Evolutionary conservation across 2,113 vertebrate species (phyloP).

Genomic region (Guaruba guarouba): DNA sequence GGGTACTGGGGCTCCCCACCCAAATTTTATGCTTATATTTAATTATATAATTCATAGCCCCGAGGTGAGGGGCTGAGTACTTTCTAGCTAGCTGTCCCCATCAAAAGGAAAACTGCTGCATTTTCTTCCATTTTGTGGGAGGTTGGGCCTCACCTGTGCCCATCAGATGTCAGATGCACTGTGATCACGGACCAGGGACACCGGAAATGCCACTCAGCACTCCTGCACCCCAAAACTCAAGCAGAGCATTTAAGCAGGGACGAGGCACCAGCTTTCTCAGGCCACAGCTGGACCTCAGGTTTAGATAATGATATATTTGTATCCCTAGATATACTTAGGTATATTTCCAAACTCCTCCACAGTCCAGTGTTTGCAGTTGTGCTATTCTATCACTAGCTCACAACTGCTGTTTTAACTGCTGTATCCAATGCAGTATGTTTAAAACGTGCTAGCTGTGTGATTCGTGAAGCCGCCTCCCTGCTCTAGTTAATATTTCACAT

Average conservation of each 20-base stretch:
- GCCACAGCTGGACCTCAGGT: neutral
- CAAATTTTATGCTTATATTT: neutral
- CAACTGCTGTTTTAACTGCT: neutral
- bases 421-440: neutral
- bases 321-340: neutral
- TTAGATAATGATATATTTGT: neutral
- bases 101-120: neutral
- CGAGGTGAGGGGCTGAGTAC: neutral
- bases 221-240: neutral
- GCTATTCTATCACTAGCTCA: neutral
- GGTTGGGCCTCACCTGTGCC: fast-evolving
- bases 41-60: neutral
- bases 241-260: neutral
- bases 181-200: neutral
- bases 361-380: neutral
- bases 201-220: neutral
- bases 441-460: neutral
- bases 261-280: fast-evolving
- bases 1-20: neutral
- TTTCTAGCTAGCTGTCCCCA: neutral
- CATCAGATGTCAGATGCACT: fast-evolving
- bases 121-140: neutral
- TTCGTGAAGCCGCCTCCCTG: neutral
- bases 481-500: neutral
- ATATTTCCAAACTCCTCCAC: neutral